Evolutionary conservation across 2,113 vertebrate species (phyloP).

Genomic region (Hippocampus mohnikei): DNA sequence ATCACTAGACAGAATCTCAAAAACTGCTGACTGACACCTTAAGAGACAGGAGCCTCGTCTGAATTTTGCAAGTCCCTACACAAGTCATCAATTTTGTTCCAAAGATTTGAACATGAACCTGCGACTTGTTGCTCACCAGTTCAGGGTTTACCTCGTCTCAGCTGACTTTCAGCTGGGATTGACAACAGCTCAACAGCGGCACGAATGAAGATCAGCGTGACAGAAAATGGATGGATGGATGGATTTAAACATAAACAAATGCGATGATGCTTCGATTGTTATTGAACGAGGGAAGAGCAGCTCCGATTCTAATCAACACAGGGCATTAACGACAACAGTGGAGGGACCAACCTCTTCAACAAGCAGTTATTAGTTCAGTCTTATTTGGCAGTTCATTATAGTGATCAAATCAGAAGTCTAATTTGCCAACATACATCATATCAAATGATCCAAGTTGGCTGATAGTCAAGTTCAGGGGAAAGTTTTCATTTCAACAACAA

Average conservation of each 20-base stretch:
- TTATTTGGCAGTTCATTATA: not conserved
- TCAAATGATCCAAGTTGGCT: no score
- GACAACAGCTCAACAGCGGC: not conserved
- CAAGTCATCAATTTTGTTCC: not conserved
- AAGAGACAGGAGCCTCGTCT: conserved; percentile 10
- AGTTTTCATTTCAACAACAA: not conserved
- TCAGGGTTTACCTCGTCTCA: not conserved
- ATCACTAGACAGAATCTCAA: conserved; percentile 8
- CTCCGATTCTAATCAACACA: conserved; percentile 12
- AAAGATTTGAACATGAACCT: conserved; percentile 3
- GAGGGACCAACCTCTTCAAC: conserved; percentile 1
- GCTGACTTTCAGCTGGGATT: not conserved
- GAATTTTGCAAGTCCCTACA: conserved; percentile 11
- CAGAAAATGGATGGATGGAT: not conserved
- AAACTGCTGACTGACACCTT: conserved; percentile 3
- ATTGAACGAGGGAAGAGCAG: conserved; percentile 17
- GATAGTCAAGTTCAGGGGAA: not conserved
- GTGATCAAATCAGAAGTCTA: not conserved
- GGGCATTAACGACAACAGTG: not conserved
- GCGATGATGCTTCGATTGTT: conserved; percentile 3
- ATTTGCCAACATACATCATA: not conserved
- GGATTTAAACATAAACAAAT: conserved; percentile 7
- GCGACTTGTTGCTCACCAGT: not conserved
- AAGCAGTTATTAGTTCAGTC: not conserved
- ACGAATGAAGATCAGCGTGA: not conserved